Percentiles rank a stretch among this genome's conserved stretches.
phyloP scores from a whole-genome alignment of 2,113 vertebrate species.

The Aegithalos caudatus region DNA sequence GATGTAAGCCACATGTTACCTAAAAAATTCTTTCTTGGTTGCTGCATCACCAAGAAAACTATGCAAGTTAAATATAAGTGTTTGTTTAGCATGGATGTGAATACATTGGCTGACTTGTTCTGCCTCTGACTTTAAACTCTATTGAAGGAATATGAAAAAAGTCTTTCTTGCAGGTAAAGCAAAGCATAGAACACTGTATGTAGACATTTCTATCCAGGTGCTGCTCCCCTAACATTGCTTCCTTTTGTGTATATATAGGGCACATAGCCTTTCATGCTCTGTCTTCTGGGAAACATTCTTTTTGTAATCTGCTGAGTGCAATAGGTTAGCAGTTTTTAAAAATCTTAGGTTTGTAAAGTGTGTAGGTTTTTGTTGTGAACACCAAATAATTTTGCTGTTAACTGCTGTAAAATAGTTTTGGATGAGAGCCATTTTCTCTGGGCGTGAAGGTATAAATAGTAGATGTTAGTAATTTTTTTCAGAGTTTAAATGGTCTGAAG shows the following conservation, averaged over 20 bases:
- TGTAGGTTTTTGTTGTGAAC: not conserved
- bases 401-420: not conserved
- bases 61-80: not conserved
- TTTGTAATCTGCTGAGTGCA: not conserved
- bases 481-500: not conserved
- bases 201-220: not conserved
- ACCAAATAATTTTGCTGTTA: not conserved
- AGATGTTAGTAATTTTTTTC: not conserved
- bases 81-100: not conserved
- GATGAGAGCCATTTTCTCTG: not conserved
- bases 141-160: not conserved
- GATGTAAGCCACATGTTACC: not conserved
- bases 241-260: not conserved
- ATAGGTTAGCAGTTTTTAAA: not conserved
- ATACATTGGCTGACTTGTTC: not conserved
- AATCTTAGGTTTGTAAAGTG: not conserved
- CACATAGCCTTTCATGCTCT: not conserved
- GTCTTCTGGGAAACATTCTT: not conserved
- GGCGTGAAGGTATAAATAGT: not conserved
- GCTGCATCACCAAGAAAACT: not conserved
- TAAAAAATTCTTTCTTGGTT: not conserved
- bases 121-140: not conserved
- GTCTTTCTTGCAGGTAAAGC: not conserved
- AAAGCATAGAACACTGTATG: not conserved
- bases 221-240: not conserved